Conservation (phyloP, 53 echinoderm and acorn worm genomes). For the Actinopyga echinites region DNA sequence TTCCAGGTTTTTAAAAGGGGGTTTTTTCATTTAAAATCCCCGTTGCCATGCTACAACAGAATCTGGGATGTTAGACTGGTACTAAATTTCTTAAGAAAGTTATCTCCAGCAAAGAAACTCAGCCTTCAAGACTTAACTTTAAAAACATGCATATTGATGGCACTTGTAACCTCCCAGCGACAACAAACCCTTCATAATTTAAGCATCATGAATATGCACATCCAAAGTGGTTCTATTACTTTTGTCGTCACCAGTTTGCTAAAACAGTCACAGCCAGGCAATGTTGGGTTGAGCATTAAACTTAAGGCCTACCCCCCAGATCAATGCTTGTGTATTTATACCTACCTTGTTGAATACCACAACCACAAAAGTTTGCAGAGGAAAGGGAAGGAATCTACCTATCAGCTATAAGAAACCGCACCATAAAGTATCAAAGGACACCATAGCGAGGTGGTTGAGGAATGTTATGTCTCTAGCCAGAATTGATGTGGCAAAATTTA, state of each 20-base stretch:
- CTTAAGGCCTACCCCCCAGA: background rate
- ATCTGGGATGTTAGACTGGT: constrained; percentile 13
- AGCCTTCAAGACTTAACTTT: background rate
- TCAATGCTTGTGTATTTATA: constrained; percentile 6
- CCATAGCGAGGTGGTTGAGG: constrained; percentile 15
- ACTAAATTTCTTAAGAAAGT: background rate
- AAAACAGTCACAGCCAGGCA: background rate
- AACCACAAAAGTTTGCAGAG: background rate
- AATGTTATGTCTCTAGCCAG: background rate
- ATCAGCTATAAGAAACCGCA: constrained; percentile 21
- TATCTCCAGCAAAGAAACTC: background rate
- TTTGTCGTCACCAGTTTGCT: background rate
- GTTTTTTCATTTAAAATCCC: constrained; percentile 5
- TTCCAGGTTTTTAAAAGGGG: background rate
- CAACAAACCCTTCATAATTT: background rate
- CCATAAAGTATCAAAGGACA: background rate
- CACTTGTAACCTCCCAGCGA: background rate
- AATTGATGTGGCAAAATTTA: constrained; percentile 5
- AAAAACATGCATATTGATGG: background rate
- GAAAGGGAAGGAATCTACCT: background rate
- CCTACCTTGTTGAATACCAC: background rate
- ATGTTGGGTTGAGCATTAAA: background rate
- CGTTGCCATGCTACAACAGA: background rate
- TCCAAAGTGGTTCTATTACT: background rate
- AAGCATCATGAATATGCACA: background rate